A percentile compares a stretch with the other conserved stretches of the same genome.
phyloP scores from a whole-genome alignment of 2,888 invertebrate species.

The Mamestra brassicae region DNA sequence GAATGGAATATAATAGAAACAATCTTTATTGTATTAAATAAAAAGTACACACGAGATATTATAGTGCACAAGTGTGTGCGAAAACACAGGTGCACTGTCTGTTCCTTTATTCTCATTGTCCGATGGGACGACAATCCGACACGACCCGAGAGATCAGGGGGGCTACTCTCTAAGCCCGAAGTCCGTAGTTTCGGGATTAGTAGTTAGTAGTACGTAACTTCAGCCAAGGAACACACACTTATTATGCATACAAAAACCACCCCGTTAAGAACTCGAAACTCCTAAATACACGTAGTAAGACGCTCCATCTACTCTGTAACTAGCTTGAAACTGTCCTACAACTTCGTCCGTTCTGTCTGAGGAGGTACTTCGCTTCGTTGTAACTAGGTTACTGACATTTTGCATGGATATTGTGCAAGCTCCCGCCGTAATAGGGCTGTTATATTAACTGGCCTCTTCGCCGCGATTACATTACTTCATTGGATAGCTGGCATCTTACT shows the following conservation, averaged over 20 bases:
- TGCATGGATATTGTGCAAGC: constrained; percentile 46
- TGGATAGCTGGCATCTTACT: constrained; percentile 23
- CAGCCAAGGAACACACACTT: neutral
- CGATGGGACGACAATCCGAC: no score
- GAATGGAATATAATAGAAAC: no score
- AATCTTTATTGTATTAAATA: no score
- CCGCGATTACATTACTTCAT: constrained; percentile 42
- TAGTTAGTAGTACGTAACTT: neutral
- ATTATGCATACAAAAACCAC: constrained; percentile 10
- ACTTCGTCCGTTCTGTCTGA: constrained; percentile 4
- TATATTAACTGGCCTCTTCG: constrained; percentile 30
- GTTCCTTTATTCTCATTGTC: no score
- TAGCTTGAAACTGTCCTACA: constrained; percentile 40
- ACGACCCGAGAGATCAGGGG: no score
- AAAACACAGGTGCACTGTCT: no score
- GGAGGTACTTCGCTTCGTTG: constrained; percentile 7
- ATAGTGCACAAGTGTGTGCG: no score
- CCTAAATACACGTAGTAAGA: constrained; percentile 21
- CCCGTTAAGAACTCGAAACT: constrained; percentile 20
- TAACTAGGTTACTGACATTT: constrained; percentile 52
- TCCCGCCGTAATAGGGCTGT: constrained; percentile 42
- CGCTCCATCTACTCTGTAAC: constrained; percentile 33
- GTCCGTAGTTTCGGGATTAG: no score
- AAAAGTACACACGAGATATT: no score
- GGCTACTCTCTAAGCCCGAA: no score